Evolutionary conservation across 2,113 vertebrate species (phyloP).

Genomic region (Murina feae): DNA sequence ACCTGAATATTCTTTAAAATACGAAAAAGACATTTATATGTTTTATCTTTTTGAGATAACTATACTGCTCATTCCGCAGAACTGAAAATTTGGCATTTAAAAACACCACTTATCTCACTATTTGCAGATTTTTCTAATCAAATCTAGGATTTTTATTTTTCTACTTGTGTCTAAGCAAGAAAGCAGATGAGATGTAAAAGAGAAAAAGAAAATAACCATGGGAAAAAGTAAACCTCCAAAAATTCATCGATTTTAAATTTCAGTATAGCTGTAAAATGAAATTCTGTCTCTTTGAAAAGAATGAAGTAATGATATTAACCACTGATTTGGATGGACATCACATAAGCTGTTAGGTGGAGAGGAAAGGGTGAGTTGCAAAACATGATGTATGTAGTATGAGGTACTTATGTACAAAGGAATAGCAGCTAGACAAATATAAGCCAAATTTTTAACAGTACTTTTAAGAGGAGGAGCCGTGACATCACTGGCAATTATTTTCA

Average conservation of each 20-base stretch:
- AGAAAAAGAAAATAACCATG: neutral
- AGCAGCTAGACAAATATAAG: neutral
- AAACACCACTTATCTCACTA: neutral
- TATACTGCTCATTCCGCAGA: neutral
- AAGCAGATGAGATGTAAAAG: neutral
- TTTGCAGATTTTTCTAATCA: neutral
- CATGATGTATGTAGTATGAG: neutral
- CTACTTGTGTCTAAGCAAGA: neutral
- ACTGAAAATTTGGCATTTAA: neutral
- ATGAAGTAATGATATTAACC: neutral
- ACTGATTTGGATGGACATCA: neutral
- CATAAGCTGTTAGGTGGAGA: neutral
- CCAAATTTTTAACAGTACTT: neutral
- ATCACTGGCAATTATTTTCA: neutral
- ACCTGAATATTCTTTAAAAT: neutral
- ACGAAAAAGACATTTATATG: neutral
- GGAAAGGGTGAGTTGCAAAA: neutral
- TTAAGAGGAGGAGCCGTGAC: neutral
- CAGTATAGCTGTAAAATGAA: neutral
- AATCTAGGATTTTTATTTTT: neutral
- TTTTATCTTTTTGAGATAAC: neutral
- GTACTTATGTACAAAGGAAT: neutral
- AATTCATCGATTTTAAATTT: neutral
- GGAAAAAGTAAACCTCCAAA: neutral
- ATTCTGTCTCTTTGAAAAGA: constrained; percentile 8